Conservation (phyloP, 2,888 invertebrate genomes). For the Zhuqinia jingwanae region DNA sequence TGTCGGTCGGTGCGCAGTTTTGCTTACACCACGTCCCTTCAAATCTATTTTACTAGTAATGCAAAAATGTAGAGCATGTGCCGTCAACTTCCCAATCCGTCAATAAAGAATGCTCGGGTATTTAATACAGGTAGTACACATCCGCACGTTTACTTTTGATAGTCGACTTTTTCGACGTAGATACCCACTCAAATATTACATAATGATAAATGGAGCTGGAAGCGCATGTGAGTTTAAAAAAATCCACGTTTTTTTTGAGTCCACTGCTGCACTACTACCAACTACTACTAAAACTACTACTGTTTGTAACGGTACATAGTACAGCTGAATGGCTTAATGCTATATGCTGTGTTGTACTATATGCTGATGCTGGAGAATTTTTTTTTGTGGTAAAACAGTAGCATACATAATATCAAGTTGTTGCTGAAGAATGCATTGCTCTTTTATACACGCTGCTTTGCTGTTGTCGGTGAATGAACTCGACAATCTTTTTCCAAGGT, state of each 20-base stretch:
- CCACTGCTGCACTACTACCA: not conserved
- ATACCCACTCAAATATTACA: no score
- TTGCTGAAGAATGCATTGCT: not conserved
- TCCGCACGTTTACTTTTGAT: no score
- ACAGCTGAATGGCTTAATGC: not conserved
- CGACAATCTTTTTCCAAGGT: conserved; percentile 42
- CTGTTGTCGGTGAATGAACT: conserved; percentile 55
- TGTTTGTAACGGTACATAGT: not conserved
- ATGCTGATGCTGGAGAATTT: not conserved
- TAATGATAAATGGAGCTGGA: no score
- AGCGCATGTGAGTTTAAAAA: no score
- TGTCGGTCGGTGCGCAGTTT: not conserved
- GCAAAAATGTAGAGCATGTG: no score
- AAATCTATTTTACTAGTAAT: no score
- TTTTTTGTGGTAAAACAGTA: not conserved
- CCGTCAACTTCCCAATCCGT: no score
- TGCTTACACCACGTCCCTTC: conserved; percentile 1
- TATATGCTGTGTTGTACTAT: no score
- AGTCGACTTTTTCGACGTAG: no score
- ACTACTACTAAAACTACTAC: no score
- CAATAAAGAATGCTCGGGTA: no score
- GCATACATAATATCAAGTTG: not conserved
- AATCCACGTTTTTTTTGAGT: not conserved
- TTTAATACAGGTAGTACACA: no score
- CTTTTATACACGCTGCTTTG: not conserved